A percentile compares a stretch with the other conserved stretches of the same genome.
These are phyloP conservation scores for Hippocampus mohnikei DNA, from an alignment of 2,113 vertebrate genomes.

Conservation along the genomic window DNA sequence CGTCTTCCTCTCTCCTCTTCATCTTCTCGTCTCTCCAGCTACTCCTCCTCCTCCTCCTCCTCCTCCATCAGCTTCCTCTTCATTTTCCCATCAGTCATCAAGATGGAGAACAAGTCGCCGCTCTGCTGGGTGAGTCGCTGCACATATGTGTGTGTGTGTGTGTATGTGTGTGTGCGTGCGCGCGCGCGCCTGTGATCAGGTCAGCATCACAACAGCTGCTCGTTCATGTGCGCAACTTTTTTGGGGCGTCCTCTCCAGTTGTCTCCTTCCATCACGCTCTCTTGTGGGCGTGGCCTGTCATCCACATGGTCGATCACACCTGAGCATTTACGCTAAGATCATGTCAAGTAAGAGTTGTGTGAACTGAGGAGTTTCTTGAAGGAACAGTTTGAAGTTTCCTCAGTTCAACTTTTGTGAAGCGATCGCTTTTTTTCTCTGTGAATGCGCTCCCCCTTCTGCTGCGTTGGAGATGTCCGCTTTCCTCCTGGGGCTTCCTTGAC, in stretches of 20 bases:
- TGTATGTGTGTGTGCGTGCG: constrained; percentile 14
- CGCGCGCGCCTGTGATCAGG: constrained; percentile 4
- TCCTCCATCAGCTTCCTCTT: constrained; percentile 5
- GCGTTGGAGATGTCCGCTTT: not conserved
- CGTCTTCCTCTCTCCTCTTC: constrained; percentile 23
- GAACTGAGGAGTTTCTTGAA: not conserved
- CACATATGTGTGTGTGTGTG: constrained; percentile 27
- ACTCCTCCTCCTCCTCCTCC: constrained; percentile 14
- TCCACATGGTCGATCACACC: not conserved
- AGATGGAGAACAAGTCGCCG: constrained; percentile 59
- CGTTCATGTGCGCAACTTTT: constrained; percentile 19
- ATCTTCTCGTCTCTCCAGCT: constrained; percentile 8
- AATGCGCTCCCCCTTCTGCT: not conserved
- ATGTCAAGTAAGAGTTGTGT: not conserved
- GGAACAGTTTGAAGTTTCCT: not conserved
- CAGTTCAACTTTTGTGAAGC: not conserved
- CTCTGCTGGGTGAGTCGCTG: constrained; percentile 62
- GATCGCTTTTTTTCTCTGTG: not conserved
- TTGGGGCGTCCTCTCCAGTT: not conserved
- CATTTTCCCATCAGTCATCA: constrained; percentile 42
- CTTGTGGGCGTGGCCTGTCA: not conserved
- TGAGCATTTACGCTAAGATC: not conserved
- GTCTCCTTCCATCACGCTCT: not conserved
- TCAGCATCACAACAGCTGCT: not conserved
- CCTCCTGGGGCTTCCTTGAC: not conserved